These are phyloP conservation scores for Colostygia pectinataria DNA, from an alignment of 2,888 invertebrate species.

Conservation along the genomic window DNA sequence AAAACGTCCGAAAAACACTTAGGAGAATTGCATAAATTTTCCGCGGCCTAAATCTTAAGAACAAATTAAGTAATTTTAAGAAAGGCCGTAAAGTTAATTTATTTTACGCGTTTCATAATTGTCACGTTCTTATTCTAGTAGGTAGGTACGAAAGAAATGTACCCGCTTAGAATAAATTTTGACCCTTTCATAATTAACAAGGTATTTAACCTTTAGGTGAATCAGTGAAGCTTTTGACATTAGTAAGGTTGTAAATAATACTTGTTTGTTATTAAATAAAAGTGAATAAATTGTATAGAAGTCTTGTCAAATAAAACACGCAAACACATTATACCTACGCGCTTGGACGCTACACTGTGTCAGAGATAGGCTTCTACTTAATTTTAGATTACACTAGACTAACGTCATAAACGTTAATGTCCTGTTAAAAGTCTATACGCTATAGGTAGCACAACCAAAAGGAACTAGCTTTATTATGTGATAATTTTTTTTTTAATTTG, in stretches of 20 bases:
- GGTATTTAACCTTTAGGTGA: conserved; percentile 15
- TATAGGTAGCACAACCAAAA: too few relatives aligned
- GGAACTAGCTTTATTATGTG: too few relatives aligned
- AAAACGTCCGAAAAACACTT: conserved; percentile 30
- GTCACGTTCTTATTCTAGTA: conserved; percentile 56
- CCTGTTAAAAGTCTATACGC: too few relatives aligned
- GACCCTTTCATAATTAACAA: conserved; percentile 37
- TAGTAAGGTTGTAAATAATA: conserved; percentile 32
- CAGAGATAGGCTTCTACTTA: too few relatives aligned
- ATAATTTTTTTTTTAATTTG: too few relatives aligned
- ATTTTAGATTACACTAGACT: too few relatives aligned
- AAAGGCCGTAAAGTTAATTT: conserved; percentile 57
- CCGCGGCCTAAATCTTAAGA: conserved; percentile 29
- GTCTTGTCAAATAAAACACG: too few relatives aligned
- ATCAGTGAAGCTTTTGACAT: conserved; percentile 20
- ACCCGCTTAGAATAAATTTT: conserved; percentile 41
- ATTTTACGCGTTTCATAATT: conserved; percentile 55
- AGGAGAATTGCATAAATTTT: conserved; percentile 31
- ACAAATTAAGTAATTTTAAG: conserved; percentile 52
- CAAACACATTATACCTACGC: too few relatives aligned
- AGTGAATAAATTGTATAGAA: too few relatives aligned
- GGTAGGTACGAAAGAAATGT: conserved; percentile 28
- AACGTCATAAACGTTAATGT: too few relatives aligned
- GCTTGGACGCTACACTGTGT: too few relatives aligned
- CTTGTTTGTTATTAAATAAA: too few relatives aligned